A percentile compares a stretch with the other conserved stretches of the same genome.
These are phyloP conservation scores for Luehdorfia chinensis DNA, from an alignment of 1,140 invertebrate species.

Conservation along the genomic window DNA sequence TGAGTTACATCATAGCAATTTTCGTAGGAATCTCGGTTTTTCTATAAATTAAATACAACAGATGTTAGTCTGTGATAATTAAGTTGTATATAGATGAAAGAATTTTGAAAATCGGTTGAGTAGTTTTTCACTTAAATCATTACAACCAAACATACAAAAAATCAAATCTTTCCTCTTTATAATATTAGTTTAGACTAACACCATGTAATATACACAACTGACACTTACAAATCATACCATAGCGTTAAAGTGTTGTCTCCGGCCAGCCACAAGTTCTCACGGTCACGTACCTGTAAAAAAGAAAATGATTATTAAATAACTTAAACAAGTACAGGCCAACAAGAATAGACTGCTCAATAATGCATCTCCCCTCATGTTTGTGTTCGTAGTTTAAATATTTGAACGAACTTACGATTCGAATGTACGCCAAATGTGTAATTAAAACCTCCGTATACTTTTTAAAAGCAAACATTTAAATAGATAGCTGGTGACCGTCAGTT, in stretches of 20 bases:
- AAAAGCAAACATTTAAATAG: constrained; percentile 15
- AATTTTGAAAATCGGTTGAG: too few species aligned
- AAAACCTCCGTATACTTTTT: constrained; percentile 13
- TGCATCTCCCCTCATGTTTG: constrained; percentile 18
- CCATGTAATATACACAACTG: too few species aligned
- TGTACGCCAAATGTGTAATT: constrained; percentile 17
- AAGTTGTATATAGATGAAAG: too few species aligned
- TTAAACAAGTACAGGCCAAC: constrained; percentile 9
- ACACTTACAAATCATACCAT: constrained; percentile 2
- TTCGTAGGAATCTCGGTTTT: too few species aligned
- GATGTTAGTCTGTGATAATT: too few species aligned
- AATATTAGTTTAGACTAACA: too few species aligned
- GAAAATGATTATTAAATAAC: constrained; percentile 16
- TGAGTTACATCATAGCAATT: too few species aligned
- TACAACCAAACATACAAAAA: too few species aligned
- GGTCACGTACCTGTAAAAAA: constrained; percentile 19
- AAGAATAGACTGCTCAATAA: constrained; percentile 19
- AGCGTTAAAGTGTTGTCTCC: neutral
- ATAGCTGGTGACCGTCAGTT: constrained; percentile 12
- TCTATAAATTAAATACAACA: too few species aligned
- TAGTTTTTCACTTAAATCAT: too few species aligned
- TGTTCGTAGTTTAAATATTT: constrained; percentile 19
- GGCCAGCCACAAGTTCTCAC: constrained; percentile 12
- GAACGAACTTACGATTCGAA: constrained; percentile 17
- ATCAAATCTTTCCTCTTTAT: too few species aligned